phyloP scores from a whole-genome alignment of 2,888 invertebrate species.

The Elmis aenea region DNA sequence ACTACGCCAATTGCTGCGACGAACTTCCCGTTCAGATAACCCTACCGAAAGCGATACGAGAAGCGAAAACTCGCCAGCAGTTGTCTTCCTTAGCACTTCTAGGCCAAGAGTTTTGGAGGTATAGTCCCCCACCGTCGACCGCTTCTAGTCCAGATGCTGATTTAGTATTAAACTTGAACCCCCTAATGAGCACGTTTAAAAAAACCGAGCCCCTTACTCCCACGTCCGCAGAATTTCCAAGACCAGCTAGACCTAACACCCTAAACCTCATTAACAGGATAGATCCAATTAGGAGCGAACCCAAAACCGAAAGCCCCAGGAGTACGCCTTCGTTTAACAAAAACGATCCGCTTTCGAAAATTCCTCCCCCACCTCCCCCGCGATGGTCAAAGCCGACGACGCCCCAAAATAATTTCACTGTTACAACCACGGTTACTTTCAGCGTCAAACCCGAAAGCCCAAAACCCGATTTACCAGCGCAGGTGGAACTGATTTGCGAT shows the following conservation, averaged over 20 bases:
- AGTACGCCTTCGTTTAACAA: slow-evolving; percentile 31
- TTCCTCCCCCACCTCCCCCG: slow-evolving; percentile 80
- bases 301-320: slow-evolving; percentile 24
- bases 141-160: slow-evolving; percentile 55
- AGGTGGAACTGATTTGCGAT: slow-evolving; percentile 42
- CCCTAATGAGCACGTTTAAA: slow-evolving; percentile 69
- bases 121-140: slow-evolving; percentile 39
- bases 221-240: slow-evolving; percentile 33
- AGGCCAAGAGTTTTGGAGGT: slow-evolving; percentile 81
- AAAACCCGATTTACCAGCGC: slow-evolving; percentile 27
- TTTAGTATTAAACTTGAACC: slow-evolving; percentile 73
- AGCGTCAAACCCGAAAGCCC: slow-evolving; percentile 61
- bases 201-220: slow-evolving; percentile 56
- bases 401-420: slow-evolving; percentile 67
- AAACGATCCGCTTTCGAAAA: slow-evolving; percentile 41
- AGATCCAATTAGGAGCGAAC: slow-evolving; percentile 29
- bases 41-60: slow-evolving; percentile 78
- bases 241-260: slow-evolving; percentile 78
- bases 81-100: slow-evolving; percentile 84
- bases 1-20: slow-evolving; percentile 91
- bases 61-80: slow-evolving; percentile 85
- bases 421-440: slow-evolving; percentile 82
- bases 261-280: slow-evolving; percentile 64
- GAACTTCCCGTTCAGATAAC: slow-evolving; percentile 88
- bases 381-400: slow-evolving; percentile 76